These are phyloP conservation scores for Phyllotreta striolata DNA, from an alignment of 2,888 invertebrate species.

Conservation along the genomic window DNA sequence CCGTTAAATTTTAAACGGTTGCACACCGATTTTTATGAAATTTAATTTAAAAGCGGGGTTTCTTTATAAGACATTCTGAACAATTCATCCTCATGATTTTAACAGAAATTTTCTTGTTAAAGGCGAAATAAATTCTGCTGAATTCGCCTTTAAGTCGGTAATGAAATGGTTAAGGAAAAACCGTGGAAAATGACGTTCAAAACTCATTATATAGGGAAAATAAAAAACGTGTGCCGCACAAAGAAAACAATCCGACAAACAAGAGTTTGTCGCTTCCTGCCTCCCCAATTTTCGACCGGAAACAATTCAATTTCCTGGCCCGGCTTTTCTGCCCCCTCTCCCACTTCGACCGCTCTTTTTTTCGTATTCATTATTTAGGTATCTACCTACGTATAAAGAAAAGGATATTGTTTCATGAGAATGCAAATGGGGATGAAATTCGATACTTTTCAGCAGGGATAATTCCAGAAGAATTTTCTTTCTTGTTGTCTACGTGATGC, in stretches of 20 bases:
- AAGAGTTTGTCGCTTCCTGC: background rate
- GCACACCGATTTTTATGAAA: too few relatives aligned
- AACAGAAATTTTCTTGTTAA: background rate
- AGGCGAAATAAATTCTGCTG: too few relatives aligned
- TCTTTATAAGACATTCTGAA: too few relatives aligned
- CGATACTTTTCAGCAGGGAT: too few relatives aligned
- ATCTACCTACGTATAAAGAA: background rate
- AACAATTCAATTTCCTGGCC: constrained; percentile 5
- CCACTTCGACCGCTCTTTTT: background rate
- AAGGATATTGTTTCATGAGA: constrained; percentile 2
- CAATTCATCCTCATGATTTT: too few relatives aligned
- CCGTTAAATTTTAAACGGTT: too few relatives aligned
- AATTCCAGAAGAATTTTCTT: too few relatives aligned
- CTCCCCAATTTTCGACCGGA: constrained; percentile 1
- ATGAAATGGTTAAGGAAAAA: too few relatives aligned
- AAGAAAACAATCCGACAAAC: constrained; percentile 1
- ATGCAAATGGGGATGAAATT: background rate
- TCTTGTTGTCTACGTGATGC: too few relatives aligned
- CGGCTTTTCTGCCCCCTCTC: too few relatives aligned
- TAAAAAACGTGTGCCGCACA: constrained; percentile 1
- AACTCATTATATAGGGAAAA: background rate
- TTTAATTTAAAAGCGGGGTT: too few relatives aligned
- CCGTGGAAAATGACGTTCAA: background rate
- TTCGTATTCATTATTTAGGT: constrained; percentile 1
- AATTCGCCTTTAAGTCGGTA: too few relatives aligned